Base-by-base conservation (phyloP, 2,113 vertebrate species). In the Caretta caretta region DNA sequence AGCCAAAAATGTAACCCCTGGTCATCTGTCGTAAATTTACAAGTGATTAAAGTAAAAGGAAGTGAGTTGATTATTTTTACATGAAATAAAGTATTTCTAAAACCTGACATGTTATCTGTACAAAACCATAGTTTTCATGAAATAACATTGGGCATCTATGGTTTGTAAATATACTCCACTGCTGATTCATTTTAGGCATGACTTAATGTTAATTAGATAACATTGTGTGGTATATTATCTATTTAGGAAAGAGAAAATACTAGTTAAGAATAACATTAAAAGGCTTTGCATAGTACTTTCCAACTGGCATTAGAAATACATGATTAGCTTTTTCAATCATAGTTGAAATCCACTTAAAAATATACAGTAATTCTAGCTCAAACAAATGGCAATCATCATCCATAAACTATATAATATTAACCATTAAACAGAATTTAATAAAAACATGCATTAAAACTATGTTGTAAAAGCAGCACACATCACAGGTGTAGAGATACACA, bases 281-380 rank as follows among this genome's bases (percentile, higher is more conserved):
- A 53, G 19, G 35, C 22, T 91, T 88, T 92, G 92, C 88, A 90
- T 50, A 38, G 24, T 54, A 4, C 80, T 91, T 92, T 46, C 57
- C 54, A 81, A 14, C 48, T 89, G 81, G 83, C 91, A 95, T 93
- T 88, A 80, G 91, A 92, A 93, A 87, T 53, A 83, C 2, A 4
- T 27, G 2, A 81, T 90, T 90, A 88, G 49, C 49, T 13, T 90
- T 90, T 88, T 38, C 65, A 72, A 72, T 38, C 17, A 72, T 19
- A n/a, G 17, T 20, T 72, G 48, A 35, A 1, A 86, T 46, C 35
- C 89, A n/a, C 51, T 84, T 90, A 76, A 90, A 94, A 50, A 0
- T 48, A 90, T 54, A 25, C 16, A 82, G 12, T 87, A 93, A 65
- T 69, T n/a, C 20, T 75, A 85, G 80, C 10, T 75, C 16, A 38